Conservation (phyloP, 2,888 invertebrate species). For the Ptilodon capucinus region DNA sequence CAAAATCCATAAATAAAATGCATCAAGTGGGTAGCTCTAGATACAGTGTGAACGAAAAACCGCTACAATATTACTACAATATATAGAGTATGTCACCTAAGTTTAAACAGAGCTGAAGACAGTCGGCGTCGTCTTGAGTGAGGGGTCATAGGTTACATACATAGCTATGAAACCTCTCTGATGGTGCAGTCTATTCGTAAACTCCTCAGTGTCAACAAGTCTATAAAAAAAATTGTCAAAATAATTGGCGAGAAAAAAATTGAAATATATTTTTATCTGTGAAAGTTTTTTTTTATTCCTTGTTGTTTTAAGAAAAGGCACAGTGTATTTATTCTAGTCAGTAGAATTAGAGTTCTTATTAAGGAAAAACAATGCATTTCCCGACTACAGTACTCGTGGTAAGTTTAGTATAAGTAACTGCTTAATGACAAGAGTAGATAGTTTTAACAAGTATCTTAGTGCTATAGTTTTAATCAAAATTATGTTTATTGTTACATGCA, state of each 20-base stretch:
- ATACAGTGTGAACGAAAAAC: no score
- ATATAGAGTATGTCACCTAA: no score
- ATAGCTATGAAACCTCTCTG: conserved; percentile 8
- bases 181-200: conserved; percentile 24
- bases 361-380: conserved; percentile 11
- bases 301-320: not conserved
- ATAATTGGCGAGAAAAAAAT: conserved; percentile 19
- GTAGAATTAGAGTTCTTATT: not conserved
- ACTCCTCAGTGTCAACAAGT: conserved; percentile 20
- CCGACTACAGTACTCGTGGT: conserved; percentile 8
- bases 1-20: no score
- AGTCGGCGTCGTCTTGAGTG: conserved; percentile 14
- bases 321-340: not conserved
- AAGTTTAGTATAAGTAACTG: conserved; percentile 13
- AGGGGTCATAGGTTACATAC: conserved; percentile 30
- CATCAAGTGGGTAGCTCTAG: no score
- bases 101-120: conserved; percentile 10
- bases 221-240: conserved; percentile 13
- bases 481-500: no score
- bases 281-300: not conserved
- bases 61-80: no score
- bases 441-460: no score
- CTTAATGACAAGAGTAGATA: no score
- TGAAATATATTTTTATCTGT: not conserved
- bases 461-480: no score